These are phyloP conservation scores for Protaetia brevitarsis DNA, from an alignment of 1,140 invertebrate species.

Conservation along the genomic window DNA sequence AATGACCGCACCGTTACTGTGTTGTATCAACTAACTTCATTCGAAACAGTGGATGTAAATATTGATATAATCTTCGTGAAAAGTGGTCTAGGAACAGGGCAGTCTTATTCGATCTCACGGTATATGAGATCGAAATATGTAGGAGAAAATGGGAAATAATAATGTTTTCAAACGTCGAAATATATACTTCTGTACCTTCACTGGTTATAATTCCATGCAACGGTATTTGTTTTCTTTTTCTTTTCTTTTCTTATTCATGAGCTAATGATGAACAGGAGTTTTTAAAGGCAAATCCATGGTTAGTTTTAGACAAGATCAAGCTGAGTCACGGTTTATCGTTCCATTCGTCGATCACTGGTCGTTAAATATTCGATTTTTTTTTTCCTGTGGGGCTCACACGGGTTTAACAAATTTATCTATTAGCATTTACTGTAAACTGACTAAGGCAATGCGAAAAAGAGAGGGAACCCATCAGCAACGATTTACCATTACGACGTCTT, in stretches of 20 bases:
- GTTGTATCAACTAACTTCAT: too few relatives aligned
- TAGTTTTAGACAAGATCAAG: conserved; percentile 9
- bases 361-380: conserved; percentile 17
- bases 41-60: too few relatives aligned
- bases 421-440: conserved; percentile 10
- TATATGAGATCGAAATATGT: too few relatives aligned
- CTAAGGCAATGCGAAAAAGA: conserved; percentile 1
- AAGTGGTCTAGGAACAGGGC: too few relatives aligned
- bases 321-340: conserved; percentile 14
- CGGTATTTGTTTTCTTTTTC: too few relatives aligned
- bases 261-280: background rate
- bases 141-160: too few relatives aligned
- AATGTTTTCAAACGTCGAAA: too few relatives aligned
- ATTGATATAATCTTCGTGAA: too few relatives aligned
- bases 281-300: background rate
- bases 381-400: background rate
- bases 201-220: too few relatives aligned
- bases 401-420: conserved; percentile 17
- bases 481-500: conserved; percentile 8
- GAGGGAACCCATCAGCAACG: background rate
- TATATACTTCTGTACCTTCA: too few relatives aligned
- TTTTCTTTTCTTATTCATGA: background rate
- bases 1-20: too few relatives aligned
- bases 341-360: conserved; percentile 12
- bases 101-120: too few relatives aligned